Conservation (phyloP, 2,888 invertebrate genomes). For the Drosophila lacicola region DNA sequence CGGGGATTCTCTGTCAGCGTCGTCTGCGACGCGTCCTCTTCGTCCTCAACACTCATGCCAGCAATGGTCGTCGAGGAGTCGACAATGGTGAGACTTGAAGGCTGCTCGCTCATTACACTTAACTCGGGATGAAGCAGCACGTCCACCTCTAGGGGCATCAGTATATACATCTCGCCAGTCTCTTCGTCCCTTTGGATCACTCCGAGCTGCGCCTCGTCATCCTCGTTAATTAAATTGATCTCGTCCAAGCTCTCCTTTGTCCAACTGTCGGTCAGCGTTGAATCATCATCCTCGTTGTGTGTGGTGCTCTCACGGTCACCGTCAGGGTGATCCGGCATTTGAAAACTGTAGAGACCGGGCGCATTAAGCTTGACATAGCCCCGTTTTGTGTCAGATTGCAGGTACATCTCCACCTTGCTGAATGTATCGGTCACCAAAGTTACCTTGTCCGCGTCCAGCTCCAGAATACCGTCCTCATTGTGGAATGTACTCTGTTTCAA, state of each 20-base stretch:
- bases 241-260: neutral
- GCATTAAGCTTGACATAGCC: slow-evolving; percentile 36
- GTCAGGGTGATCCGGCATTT: slow-evolving; percentile 16
- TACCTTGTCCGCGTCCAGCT: slow-evolving; percentile 13
- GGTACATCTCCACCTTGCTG: slow-evolving; percentile 23
- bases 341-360: slow-evolving; percentile 40
- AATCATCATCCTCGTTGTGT: neutral
- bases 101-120: neutral
- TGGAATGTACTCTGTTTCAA: neutral
- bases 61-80: slow-evolving; percentile 7
- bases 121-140: slow-evolving; percentile 19
- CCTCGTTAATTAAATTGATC: slow-evolving; percentile 21
- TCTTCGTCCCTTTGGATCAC: slow-evolving; percentile 17
- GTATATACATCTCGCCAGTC: slow-evolving; percentile 53
- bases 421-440: slow-evolving; percentile 39
- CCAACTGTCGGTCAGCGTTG: slow-evolving; percentile 25
- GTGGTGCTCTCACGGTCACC: neutral
- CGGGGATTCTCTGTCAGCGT: slow-evolving; percentile 18
- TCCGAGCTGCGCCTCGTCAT: slow-evolving; percentile 20
- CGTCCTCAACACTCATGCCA: neutral
- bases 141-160: slow-evolving; percentile 52
- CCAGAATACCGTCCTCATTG: neutral
- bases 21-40: slow-evolving; percentile 7
- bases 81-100: neutral
- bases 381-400: slow-evolving; percentile 17